These are phyloP conservation scores for Drosophila oshimai DNA, from an alignment of 1,140 invertebrate genomes.

Conservation along the genomic window DNA sequence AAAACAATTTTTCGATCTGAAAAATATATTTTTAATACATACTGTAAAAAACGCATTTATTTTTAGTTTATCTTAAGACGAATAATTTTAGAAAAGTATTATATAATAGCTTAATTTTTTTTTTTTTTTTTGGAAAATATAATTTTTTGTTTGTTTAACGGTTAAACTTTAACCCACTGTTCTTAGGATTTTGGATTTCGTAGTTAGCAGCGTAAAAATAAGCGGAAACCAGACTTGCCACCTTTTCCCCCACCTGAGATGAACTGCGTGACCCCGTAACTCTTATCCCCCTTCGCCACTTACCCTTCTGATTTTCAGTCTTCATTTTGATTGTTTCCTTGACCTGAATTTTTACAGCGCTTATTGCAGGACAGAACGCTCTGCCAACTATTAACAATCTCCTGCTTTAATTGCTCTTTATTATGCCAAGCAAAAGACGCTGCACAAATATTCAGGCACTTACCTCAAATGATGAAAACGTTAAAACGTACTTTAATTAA, in stretches of 20 bases:
- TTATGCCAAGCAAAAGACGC: slow-evolving; percentile 38
- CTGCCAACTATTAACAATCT: slow-evolving; percentile 17
- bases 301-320: slow-evolving; percentile 21
- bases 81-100: no score
- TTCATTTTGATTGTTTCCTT: slow-evolving; percentile 71
- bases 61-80: no score
- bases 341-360: slow-evolving; percentile 52
- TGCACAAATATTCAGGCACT: slow-evolving; percentile 5
- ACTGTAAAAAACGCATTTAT: no score
- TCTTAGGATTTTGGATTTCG: neutral
- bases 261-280: slow-evolving; percentile 13
- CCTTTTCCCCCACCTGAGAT: slow-evolving; percentile 2
- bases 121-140: no score
- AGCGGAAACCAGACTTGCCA: neutral
- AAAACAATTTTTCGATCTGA: no score
- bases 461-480: slow-evolving; percentile 55
- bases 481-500: slow-evolving; percentile 65
- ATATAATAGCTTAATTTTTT: no score
- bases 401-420: slow-evolving; percentile 47
- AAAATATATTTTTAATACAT: no score
- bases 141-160: no score
- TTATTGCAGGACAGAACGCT: neutral
- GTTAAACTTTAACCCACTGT: no score
- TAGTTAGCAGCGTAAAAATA: neutral
- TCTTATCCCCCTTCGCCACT: neutral